Evolutionary conservation across 1,140 invertebrate species (phyloP).

Genomic region (Drosophila sproati): DNA sequence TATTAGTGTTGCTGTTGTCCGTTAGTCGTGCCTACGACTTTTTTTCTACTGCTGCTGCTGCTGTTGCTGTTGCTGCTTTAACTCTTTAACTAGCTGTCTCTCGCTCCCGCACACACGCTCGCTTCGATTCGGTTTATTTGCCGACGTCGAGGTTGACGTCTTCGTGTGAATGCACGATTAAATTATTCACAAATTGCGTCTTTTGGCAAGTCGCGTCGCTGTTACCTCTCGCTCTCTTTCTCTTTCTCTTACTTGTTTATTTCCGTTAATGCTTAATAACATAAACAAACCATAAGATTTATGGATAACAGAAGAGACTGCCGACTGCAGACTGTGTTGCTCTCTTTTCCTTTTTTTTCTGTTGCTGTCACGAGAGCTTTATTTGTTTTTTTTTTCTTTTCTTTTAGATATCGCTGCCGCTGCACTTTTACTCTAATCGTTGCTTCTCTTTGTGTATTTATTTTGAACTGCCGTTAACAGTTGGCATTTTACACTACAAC

Average conservation of each 20-base stretch:
- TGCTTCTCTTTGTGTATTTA: conserved; percentile 21
- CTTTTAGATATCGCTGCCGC: conserved; percentile 5
- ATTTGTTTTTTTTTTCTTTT: not conserved
- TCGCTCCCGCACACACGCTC: conserved; percentile 7
- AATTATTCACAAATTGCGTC: conserved; percentile 79
- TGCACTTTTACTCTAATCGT: conserved; percentile 9
- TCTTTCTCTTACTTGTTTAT: conserved; percentile 5
- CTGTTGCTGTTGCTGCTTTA: conserved; percentile 29
- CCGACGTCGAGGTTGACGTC: not conserved
- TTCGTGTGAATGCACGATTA: conserved; percentile 76
- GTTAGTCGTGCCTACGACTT: not conserved
- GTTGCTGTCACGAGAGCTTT: conserved; percentile 10
- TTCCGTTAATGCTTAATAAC: conserved; percentile 20
- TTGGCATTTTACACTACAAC: conserved; percentile 15
- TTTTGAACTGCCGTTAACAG: conserved; percentile 18
- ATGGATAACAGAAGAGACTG: conserved; percentile 17
- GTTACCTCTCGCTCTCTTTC: conserved; percentile 5
- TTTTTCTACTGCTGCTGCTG: conserved; percentile 2
- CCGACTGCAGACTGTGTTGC: not conserved
- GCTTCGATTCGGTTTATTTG: not conserved
- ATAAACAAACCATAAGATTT: conserved; percentile 42
- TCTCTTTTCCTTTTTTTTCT: conserved; percentile 17
- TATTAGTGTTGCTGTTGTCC: not conserved
- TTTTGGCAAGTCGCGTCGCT: conserved; percentile 40
- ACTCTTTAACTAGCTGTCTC: conserved; percentile 45